Conservation (phyloP, 2,113 vertebrate species). For the Ivindomyrus marchei region DNA sequence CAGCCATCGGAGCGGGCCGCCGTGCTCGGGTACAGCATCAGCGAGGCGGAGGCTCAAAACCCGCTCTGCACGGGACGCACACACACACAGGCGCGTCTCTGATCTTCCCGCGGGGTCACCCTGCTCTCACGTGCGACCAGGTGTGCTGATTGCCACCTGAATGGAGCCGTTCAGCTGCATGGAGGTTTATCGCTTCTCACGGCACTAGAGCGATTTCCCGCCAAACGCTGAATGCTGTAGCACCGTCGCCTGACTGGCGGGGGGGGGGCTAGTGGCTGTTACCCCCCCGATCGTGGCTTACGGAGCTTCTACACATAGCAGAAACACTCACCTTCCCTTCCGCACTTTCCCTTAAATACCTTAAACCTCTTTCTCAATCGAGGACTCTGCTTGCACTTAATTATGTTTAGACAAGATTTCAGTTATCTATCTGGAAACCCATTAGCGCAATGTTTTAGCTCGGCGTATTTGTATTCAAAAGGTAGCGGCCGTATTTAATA, state of each 20-base stretch:
- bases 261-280: neutral
- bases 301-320: neutral
- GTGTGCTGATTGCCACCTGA: neutral
- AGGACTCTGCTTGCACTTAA: neutral
- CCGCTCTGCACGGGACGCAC: neutral
- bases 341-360: neutral
- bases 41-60: neutral
- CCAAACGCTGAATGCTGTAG: neutral
- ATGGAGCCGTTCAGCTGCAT: neutral
- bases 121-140: neutral
- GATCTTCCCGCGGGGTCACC: neutral
- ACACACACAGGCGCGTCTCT: neutral
- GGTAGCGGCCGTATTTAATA: neutral
- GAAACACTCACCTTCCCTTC: neutral
- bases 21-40: conserved; percentile 54
- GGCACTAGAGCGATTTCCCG: neutral
- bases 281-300: neutral
- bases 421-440: neutral
- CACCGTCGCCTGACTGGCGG: neutral
- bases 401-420: neutral
- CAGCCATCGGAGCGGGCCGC: conserved; percentile 46
- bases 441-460: neutral
- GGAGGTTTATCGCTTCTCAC: neutral
- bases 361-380: neutral
- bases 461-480: neutral